Base-by-base conservation (phyloP, 2,113 vertebrate species). In the Brienomyrus brachyistius region DNA sequence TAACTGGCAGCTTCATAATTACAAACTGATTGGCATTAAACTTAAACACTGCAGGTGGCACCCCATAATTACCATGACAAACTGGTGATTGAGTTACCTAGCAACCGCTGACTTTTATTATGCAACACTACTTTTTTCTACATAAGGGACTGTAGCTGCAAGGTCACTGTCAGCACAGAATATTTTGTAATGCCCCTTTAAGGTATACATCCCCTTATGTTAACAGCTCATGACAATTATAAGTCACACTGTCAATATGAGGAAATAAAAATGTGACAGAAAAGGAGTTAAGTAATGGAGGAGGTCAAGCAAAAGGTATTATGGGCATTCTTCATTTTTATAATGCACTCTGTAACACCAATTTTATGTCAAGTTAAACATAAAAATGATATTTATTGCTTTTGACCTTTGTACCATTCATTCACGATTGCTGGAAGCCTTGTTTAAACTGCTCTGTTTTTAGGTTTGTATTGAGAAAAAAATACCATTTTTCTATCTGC, bases 11-110 rank as follows among this genome's bases (percentile, higher is more conserved):
- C 70, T 59, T n/a, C 23, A 88, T 88, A 88, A 90, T 90, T 90
- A 90, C 43, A 10, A 88, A 77, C 50, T 90, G 89, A 90, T 74
- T 90, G 84, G 83, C 89, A 90, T 87, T 90, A 48, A 66, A 90
- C 89, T 56, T 90, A 59, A 70, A 59, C 86, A 19, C 86, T 54
- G 86, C 86, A 88, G 89, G 89, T 80, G 62, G 89, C 43, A 82
- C 70, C 21, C 50, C 70, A 82, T 83, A 90, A 90, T 88, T 88
- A 59, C 43, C 51, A 80, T n/a, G 35, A 50, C 50, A 82, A 70
- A 88, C 74, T 83, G 35, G 50, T 88, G 86, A 27, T 54, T 35
- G 70, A 48, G 89, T 90, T 90, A 82, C 89, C 89, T 82, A 88
- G 89, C 86, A 90, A 90, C 89, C 9, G 7, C n/a, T 50, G 21